Percentiles rank a stretch among this genome's conserved stretches.
phyloP scores from a whole-genome alignment of 1,140 invertebrate genomes.

The Apocrypta bakeri region DNA sequence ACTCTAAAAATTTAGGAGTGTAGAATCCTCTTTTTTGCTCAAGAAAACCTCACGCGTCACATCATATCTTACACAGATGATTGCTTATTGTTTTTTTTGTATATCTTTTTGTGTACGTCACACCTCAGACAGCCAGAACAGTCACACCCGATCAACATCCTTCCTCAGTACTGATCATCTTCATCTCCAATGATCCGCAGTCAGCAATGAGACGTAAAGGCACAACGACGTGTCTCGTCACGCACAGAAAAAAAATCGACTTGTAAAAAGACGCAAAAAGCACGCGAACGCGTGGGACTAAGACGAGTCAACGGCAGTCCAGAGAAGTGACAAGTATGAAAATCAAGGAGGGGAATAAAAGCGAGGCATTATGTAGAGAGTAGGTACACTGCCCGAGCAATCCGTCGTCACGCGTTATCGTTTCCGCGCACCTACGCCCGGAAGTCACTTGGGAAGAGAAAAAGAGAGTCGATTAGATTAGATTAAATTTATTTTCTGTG shows the following conservation, averaged over 20 bases:
- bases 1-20: too few relatives aligned
- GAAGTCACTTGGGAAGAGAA: not conserved
- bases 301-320: not conserved
- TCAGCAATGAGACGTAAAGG: not conserved
- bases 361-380: conserved; percentile 1
- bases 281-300: not conserved
- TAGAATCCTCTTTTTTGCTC: too few relatives aligned
- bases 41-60: too few relatives aligned
- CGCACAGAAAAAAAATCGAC: not conserved
- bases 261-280: not conserved
- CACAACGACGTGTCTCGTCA: not conserved
- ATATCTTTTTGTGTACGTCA: too few relatives aligned
- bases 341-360: conserved; percentile 25
- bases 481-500: too few relatives aligned
- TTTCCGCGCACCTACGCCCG: not conserved
- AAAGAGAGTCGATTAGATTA: too few relatives aligned
- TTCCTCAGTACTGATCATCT: not conserved
- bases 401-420: conserved; percentile 38
- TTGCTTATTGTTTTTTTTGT: too few relatives aligned
- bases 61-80: too few relatives aligned
- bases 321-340: conserved; percentile 21
- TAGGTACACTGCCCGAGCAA: not conserved
- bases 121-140: not conserved
- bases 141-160: not conserved
- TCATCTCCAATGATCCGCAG: not conserved